These are phyloP conservation scores for Colletes latitarsis DNA, from an alignment of 1,140 invertebrate species.

Conservation along the genomic window DNA sequence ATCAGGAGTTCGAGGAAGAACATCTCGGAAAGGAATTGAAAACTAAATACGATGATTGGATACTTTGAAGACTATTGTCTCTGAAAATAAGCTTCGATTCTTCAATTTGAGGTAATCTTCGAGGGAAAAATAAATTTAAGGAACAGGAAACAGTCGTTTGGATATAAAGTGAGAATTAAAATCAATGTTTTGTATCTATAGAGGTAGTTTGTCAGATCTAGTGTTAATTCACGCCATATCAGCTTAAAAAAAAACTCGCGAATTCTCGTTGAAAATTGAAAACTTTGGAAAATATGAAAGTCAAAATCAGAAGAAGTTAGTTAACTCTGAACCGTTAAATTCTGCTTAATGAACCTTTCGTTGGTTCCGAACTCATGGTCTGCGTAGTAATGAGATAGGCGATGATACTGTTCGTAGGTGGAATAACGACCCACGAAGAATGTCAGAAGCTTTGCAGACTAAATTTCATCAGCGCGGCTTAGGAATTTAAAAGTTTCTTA, in stretches of 20 bases:
- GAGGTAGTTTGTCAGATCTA: too few species aligned
- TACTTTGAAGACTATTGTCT: not conserved
- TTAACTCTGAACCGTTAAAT: not conserved
- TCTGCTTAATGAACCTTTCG: slow-evolving; percentile 9
- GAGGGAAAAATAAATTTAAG: too few species aligned
- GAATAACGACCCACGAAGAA: slow-evolving; percentile 31
- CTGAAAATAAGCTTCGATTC: not conserved
- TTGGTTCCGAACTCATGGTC: not conserved
- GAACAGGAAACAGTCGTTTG: too few species aligned
- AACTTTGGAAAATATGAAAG: not conserved
- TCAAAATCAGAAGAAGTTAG: not conserved
- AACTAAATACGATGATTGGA: not conserved
- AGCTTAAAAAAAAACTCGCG: too few species aligned
- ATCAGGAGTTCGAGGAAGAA: not conserved
- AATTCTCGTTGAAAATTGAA: not conserved
- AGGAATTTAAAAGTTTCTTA: slow-evolving; percentile 39
- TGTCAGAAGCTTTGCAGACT: slow-evolving; percentile 12
- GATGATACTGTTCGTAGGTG: slow-evolving; percentile 12
- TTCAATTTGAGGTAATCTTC: too few species aligned
- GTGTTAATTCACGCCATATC: too few species aligned
- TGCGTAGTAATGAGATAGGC: slow-evolving; percentile 37
- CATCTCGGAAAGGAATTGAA: not conserved
- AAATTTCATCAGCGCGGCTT: slow-evolving; percentile 32
- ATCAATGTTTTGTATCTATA: too few species aligned
- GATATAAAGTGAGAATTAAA: too few species aligned